Percentiles rank a stretch among this genome's conserved stretches.
These are phyloP conservation scores for Myrmophylax atrothorax DNA, from an alignment of 2,113 vertebrate genomes.

Conservation along the genomic window DNA sequence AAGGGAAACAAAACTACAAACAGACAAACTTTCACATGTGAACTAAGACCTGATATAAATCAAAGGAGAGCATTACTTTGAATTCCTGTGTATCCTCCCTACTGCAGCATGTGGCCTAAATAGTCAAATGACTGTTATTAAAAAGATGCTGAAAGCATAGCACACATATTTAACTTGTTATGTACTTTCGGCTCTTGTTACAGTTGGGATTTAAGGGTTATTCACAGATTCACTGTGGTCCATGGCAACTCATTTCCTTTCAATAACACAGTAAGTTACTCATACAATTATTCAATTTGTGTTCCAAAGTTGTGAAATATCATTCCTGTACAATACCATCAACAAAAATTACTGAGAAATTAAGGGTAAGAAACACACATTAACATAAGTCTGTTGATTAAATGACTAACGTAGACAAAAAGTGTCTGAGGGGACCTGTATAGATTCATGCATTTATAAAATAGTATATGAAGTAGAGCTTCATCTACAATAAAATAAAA, in stretches of 20 bases:
- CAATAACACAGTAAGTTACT: neutral
- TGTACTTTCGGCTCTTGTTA: neutral
- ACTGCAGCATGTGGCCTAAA: neutral
- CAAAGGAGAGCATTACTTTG: neutral
- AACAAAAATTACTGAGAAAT: neutral
- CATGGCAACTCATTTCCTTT: neutral
- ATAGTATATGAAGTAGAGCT: neutral
- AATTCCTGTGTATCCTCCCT: neutral
- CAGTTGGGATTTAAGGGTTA: neutral
- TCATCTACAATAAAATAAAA: neutral
- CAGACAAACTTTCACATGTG: neutral
- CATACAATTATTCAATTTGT: neutral
- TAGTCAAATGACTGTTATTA: neutral
- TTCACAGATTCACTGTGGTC: neutral
- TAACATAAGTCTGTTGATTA: neutral
- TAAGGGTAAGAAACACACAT: neutral
- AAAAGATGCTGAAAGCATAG: neutral
- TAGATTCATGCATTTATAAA: neutral
- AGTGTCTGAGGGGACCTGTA: neutral
- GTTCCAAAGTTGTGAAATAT: neutral
- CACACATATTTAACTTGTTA: neutral
- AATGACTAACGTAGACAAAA: neutral
- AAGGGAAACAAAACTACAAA: neutral
- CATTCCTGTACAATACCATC: neutral
- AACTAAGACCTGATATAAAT: neutral